Base-by-base conservation (phyloP, 30 jellyfish, hydroid and myxozoan species). In the Rhopilema esculentum region DNA sequence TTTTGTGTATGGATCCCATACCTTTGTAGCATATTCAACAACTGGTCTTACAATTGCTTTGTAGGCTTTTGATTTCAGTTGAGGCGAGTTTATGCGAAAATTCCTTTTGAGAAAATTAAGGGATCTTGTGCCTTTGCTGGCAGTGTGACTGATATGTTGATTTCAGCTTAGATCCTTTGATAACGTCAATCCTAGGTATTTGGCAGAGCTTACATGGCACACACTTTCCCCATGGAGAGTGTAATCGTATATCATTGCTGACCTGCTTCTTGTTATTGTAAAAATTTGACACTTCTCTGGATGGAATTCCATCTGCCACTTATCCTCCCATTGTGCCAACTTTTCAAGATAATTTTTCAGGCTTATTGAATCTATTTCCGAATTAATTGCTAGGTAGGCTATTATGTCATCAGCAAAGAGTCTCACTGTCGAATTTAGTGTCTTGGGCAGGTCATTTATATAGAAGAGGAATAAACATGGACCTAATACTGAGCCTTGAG, bases 11-110 rank as follows among this genome's bases (percentile, higher is more conserved):
- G 82, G 90, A 66, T 66, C 82, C 82, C 82, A 80, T 48, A 80
- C 90, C 66, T 71, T 64, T 80, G 82, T 32, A 80, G 82, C 73
- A 66, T 66, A 27, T 80, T 65, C 90, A 8, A 80, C 79, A 79
- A 79, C 79, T 53, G 78, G 79, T 31, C 67, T 21, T 18, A 62
- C 17, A 62, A 62, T 79, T 79, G 79, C 79, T 79, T 79, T 79
- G 67, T 79, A 79, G 89, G 89, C 79, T 29, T 79, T 79, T 79
- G 79, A 79, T 79, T 79, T 62, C 89, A 79, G 32, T 48, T 79
- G 67, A 79, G 79, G 79, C 68, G 89, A 62, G 52, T 52, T 76
- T 21, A 76, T 76, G 87, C 76, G 28, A 76, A 53, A 76, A 52
- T 76, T 19, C 87, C 53, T 51, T 76, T 51, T 49, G 81, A 77